Percentiles rank a stretch among this genome's conserved stretches.
Evolutionary conservation across 2,888 invertebrate species (phyloP).

Genomic region (Acronicta aceris): DNA sequence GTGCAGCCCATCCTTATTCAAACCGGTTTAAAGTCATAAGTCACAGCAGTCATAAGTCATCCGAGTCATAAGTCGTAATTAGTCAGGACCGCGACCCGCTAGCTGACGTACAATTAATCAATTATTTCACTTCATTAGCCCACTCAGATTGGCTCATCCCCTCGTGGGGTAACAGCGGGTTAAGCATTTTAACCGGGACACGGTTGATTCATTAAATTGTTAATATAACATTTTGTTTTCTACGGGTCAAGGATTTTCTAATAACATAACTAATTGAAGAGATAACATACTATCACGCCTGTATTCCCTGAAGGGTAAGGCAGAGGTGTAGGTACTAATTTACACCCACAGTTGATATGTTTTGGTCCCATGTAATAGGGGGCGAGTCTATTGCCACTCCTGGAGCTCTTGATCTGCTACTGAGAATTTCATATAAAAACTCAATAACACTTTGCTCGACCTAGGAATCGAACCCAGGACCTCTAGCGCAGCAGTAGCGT

Average conservation of each 20-base stretch:
- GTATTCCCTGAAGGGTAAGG: no score
- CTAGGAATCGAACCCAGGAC: no score
- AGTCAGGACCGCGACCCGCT: constrained; percentile 60
- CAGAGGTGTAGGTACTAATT: no score
- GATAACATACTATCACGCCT: no score
- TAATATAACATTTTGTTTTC: constrained; percentile 25
- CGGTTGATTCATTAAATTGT: constrained; percentile 35
- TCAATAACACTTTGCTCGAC: no score
- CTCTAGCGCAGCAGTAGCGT: no score
- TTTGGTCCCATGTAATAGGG: no score
- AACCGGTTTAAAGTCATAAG: constrained; percentile 42
- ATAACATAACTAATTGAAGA: not conserved
- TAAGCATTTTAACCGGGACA: constrained; percentile 47
- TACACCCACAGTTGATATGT: no score
- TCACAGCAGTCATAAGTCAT: constrained; percentile 53
- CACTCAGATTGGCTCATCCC: constrained; percentile 60
- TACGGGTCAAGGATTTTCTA: not conserved
- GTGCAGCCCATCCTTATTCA: constrained; percentile 10
- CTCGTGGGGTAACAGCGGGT: constrained; percentile 31
- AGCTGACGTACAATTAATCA: constrained; percentile 78
- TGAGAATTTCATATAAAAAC: no score
- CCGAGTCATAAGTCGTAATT: constrained; percentile 64
- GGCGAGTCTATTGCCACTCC: no score
- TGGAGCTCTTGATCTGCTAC: no score
- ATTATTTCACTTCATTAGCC: constrained; percentile 81